These are phyloP conservation scores for Cryptoblepharus egeriae DNA, from an alignment of 2,797 vertebrate species.

Conservation along the genomic window DNA sequence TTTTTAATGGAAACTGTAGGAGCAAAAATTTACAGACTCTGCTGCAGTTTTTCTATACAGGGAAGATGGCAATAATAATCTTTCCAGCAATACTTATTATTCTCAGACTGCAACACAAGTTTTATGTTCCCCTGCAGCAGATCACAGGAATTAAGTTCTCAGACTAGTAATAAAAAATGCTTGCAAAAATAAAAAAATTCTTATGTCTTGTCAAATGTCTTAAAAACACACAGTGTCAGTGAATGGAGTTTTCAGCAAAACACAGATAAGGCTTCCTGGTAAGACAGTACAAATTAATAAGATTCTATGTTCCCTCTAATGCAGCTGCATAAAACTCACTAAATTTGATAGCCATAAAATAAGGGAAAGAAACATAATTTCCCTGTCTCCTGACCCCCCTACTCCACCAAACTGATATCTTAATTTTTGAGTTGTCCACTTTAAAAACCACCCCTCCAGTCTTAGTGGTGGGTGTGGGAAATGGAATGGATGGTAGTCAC, in stretches of 20 bases:
- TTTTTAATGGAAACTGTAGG: slow-evolving; percentile 53
- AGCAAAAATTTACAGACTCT: slow-evolving; percentile 52
- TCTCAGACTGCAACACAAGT: slow-evolving; percentile 39
- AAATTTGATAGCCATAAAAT: slow-evolving; percentile 48
- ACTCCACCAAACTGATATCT: too few species aligned
- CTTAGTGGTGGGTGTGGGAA: slow-evolving; percentile 40
- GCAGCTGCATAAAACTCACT: slow-evolving; percentile 39
- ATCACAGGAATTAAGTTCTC: slow-evolving; percentile 32
- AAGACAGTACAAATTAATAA: slow-evolving; percentile 38
- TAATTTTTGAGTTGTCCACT: not conserved
- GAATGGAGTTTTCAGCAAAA: slow-evolving; percentile 7
- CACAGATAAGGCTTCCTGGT: not conserved
- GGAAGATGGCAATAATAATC: slow-evolving; percentile 35
- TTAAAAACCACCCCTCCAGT: slow-evolving; percentile 35
- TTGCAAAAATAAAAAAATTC: slow-evolving; percentile 27
- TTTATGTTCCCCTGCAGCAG: slow-evolving; percentile 39
- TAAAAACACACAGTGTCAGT: not conserved
- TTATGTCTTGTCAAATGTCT: slow-evolving; percentile 47
- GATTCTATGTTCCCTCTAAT: slow-evolving; percentile 50
- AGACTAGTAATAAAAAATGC: slow-evolving; percentile 49
- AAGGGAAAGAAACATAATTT: slow-evolving; percentile 1
- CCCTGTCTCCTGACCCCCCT: too few species aligned
- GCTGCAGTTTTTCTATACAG: slow-evolving; percentile 65
- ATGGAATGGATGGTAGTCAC: not conserved
- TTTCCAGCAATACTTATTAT: slow-evolving; percentile 45